Conservation (phyloP, 2,113 vertebrate genomes). For the Aepyceros melampus region DNA sequence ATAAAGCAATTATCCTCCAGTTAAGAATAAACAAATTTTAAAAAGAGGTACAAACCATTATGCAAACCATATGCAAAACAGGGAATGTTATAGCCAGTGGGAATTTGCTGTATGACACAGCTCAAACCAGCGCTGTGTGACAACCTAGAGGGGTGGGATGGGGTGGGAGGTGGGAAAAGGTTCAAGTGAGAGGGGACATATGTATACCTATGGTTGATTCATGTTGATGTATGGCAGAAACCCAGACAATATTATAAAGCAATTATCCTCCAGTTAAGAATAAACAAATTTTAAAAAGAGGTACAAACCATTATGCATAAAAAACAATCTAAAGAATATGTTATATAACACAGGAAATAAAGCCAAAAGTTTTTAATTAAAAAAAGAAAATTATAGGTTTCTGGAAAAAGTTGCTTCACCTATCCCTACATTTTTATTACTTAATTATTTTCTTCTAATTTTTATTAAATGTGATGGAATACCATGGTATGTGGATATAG, state of each 20-base stretch:
- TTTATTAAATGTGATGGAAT: not conserved
- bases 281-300: not conserved
- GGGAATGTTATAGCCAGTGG: not conserved
- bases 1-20: not conserved
- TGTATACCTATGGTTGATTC: not conserved
- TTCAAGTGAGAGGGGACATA: not conserved
- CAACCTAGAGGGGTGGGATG: not conserved
- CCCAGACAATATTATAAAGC: not conserved
- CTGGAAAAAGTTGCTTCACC: not conserved
- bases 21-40: not conserved
- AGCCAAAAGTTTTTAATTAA: not conserved
- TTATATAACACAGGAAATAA: not conserved
- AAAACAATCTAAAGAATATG: not conserved
- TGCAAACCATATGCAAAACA: too few species aligned
- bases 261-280: not conserved
- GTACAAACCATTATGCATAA: not conserved
- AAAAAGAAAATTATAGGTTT: not conserved
- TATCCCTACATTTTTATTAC: not conserved
- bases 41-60: not conserved
- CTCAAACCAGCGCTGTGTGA: not conserved
- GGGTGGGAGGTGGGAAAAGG: not conserved
- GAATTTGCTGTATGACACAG: not conserved
- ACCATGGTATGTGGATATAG: not conserved
- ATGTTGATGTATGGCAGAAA: not conserved
- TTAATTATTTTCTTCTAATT: not conserved